Evolutionary conservation across 2,797 vertebrate species (phyloP), one percentile per base, ranked within the genome.

Genomic region (Pteropus rufus): DNA sequence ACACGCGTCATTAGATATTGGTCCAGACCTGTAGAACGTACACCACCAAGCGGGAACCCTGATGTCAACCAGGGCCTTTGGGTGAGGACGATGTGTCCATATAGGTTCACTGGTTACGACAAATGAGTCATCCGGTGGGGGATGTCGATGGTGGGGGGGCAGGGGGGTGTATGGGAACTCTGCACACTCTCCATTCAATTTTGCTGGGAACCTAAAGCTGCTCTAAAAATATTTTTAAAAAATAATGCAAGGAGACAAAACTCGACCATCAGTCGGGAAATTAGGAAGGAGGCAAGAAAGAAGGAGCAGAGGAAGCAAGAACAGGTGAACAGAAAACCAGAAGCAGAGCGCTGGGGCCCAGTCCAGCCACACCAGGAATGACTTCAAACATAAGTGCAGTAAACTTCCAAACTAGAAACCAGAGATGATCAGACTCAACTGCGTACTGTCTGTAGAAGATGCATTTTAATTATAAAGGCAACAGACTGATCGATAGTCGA

Each of bases 391-490:
- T 93, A 91, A 93, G 44, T 60, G 46, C 72, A 93, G 26, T 91
- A 84, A 84, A 65, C 60, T 16, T 70, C 80, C 54, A 93, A 80
- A 76, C 75, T 85, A 89, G 46, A 92, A 93, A 54, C 86, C 46
- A 86, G 44, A 86, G 44, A 36, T 70, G 44, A 72, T 86, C 69
- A 86, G 21, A 49, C 41, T 65, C 41, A 83, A 31, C 90, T 93
- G 18, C 52, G 81, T 73, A 39, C 39, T 73, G 9, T 54, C 52
- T 72, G 26, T 23, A 91, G 67, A 70, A 79, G 29, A 54, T 73
- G 10, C 65, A 62, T 92, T 92, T 93, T 81, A 89, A 94, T 73
- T 92, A 72, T 65, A 58, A 93, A 85, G 56, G 46, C n/a, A 73
- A 73, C 12, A 87, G 80, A 60, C 70, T 89, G 84, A 41, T 70